Percentiles rank a stretch among this genome's conserved stretches.
Conservation (phyloP, 2,888 invertebrate species). For the Mamestra brassicae region DNA sequence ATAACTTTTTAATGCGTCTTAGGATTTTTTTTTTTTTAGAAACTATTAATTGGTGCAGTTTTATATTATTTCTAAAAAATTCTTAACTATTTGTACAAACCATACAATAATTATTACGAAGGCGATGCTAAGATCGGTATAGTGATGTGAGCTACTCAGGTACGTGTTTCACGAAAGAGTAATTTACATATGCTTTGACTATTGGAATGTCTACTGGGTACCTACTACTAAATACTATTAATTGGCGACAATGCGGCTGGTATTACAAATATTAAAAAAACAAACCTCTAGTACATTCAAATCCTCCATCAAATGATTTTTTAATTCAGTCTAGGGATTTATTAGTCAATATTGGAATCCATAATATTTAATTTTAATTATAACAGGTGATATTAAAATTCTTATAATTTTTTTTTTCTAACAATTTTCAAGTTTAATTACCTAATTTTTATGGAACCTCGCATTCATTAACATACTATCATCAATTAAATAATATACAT, state of each 20-base stretch:
- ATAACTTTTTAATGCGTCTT: not conserved
- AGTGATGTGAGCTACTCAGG: too few species aligned
- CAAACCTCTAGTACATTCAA: not conserved
- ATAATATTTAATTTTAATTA: not conserved
- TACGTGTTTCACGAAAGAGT: not conserved
- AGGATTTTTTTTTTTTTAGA: not conserved
- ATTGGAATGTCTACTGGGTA: not conserved
- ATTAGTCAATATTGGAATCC: not conserved
- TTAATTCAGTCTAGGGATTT: slow-evolving; percentile 46
- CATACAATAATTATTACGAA: not conserved
- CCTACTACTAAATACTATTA: not conserved
- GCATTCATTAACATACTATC: not conserved
- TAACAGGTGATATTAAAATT: slow-evolving; percentile 9
- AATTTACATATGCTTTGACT: not conserved
- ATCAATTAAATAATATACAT: not conserved
- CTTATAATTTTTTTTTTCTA: not conserved
- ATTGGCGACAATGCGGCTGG: too few species aligned
- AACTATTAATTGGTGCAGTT: not conserved
- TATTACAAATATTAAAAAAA: not conserved
- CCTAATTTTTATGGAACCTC: not conserved
- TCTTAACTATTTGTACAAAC: not conserved
- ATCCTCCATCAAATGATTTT: slow-evolving; percentile 17
- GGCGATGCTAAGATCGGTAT: not conserved
- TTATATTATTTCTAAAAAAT: not conserved
- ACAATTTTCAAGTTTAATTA: not conserved